phyloP scores from a whole-genome alignment of 1,140 invertebrate genomes.

The Plutomurus gul region DNA sequence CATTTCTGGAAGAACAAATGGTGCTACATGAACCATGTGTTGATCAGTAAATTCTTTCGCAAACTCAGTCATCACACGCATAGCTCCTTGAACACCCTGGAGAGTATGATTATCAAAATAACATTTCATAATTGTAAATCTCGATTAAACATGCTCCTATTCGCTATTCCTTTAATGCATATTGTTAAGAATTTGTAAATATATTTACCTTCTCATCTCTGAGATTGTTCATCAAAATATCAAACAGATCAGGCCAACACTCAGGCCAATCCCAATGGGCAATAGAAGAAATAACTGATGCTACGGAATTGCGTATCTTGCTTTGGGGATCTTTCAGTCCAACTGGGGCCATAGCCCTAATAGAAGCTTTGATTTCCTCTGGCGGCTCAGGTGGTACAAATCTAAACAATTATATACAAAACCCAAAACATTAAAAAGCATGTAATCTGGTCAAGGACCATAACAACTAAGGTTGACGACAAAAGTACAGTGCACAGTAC shows the following conservation, averaged over 20 bases:
- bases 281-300: conserved; percentile 69
- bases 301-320: conserved; percentile 72
- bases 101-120: too few species aligned
- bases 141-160: too few species aligned
- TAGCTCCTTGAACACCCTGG: conserved; percentile 73
- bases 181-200: background rate
- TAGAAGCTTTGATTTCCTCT: conserved; percentile 66
- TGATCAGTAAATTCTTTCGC: conserved; percentile 71
- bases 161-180: too few species aligned
- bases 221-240: conserved; percentile 68
- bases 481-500: too few species aligned
- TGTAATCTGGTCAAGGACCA: too few species aligned
- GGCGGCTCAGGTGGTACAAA: conserved; percentile 67
- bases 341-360: conserved; percentile 69
- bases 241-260: conserved; percentile 74
- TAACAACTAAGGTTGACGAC: too few species aligned
- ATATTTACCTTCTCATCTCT: conserved; percentile 36
- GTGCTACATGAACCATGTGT: conserved; percentile 73
- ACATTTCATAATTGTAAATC: too few species aligned
- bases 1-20: conserved; percentile 73
- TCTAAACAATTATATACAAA: conserved; percentile 43
- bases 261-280: conserved; percentile 81
- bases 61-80: conserved; percentile 77
- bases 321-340: conserved; percentile 73
- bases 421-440: background rate